Evolutionary conservation across 2,797 vertebrate genomes (phyloP).

Genomic region (Gadopsis marmoratus): DNA sequence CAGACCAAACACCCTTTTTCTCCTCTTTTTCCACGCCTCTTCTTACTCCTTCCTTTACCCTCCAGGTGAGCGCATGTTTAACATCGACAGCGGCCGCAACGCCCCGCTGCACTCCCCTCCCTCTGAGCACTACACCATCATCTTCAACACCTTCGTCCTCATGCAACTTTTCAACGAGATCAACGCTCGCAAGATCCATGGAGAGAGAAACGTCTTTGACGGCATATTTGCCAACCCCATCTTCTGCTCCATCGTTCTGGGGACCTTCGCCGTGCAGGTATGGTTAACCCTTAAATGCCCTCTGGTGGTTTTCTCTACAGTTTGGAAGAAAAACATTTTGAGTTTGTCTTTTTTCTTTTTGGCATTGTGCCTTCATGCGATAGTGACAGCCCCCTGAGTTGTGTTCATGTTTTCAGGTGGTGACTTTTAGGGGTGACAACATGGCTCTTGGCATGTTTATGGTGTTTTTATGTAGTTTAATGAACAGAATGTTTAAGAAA

Average conservation of each 20-base stretch:
- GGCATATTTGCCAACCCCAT: conserved; percentile 91
- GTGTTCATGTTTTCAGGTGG: neutral
- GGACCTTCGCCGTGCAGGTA: conserved; percentile 90
- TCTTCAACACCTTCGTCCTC: conserved; percentile 93
- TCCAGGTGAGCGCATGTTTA: conserved; percentile 91
- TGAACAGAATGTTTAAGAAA: neutral
- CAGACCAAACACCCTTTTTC: neutral
- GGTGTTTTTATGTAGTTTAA: neutral
- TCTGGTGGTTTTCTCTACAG: neutral
- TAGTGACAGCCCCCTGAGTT: too few relatives aligned
- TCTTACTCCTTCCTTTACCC: neutral
- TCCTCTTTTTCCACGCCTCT: neutral
- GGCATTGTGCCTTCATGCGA: neutral
- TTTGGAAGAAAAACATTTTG: neutral
- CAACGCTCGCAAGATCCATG: conserved; percentile 92
- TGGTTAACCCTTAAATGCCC: neutral
- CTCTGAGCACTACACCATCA: conserved; percentile 93
- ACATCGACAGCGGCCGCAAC: conserved; percentile 92
- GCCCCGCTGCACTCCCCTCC: conserved; percentile 92
- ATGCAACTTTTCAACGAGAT: conserved; percentile 94
- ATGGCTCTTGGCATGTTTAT: neutral
- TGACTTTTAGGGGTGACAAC: neutral
- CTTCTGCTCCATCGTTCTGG: conserved; percentile 91
- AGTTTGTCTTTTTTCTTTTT: neutral
- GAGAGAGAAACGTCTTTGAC: conserved; percentile 91